Conservation (phyloP, 2,113 vertebrate genomes). For the Pluvianellus socialis region DNA sequence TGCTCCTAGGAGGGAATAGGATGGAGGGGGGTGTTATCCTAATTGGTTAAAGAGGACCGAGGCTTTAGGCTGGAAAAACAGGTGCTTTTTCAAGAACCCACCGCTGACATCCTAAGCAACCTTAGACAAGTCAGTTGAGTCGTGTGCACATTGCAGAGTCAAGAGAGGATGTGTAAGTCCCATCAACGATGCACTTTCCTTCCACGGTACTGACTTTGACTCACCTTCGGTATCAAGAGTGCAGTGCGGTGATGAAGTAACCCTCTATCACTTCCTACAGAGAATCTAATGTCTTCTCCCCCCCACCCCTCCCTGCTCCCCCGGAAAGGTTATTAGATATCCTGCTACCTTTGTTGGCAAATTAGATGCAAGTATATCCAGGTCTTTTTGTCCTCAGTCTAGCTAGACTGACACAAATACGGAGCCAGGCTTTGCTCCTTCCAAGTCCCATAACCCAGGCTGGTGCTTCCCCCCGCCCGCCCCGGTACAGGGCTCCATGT, state of each 20-base stretch:
- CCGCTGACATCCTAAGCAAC: background rate
- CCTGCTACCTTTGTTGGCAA: background rate
- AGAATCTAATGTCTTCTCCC: background rate
- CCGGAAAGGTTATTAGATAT: background rate
- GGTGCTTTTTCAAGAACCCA: background rate
- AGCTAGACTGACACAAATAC: background rate
- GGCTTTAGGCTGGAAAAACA: background rate
- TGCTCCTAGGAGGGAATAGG: background rate
- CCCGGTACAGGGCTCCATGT: background rate
- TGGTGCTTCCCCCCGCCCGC: too few species aligned
- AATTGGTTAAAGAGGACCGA: background rate
- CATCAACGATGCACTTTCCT: background rate
- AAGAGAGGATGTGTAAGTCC: background rate
- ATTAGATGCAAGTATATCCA: background rate
- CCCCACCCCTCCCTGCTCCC: too few species aligned
- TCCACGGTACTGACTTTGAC: background rate
- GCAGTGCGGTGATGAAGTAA: background rate
- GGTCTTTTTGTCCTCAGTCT: background rate
- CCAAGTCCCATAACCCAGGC: background rate
- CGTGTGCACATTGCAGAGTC: background rate
- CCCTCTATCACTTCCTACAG: background rate
- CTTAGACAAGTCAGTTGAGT: background rate
- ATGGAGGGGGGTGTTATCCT: accelerated
- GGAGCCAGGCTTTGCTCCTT: background rate
- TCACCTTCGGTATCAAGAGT: background rate